A percentile compares a stretch with the other conserved stretches of the same genome.
Evolutionary conservation across 1,140 invertebrate genomes (phyloP).

Genomic region (Calliphora vicina): DNA sequence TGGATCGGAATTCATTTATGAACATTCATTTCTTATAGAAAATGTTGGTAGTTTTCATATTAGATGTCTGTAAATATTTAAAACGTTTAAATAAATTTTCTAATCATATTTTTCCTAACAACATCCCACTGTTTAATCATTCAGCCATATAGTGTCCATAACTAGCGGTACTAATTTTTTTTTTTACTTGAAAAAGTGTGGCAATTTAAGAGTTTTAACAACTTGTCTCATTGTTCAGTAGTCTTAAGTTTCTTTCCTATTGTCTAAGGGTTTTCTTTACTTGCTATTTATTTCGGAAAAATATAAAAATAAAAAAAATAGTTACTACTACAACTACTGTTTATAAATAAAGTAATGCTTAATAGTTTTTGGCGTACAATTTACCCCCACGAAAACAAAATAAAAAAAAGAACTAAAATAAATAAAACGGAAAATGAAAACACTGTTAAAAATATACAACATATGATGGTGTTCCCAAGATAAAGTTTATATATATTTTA

Average conservation of each 20-base stretch:
- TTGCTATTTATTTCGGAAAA: no score
- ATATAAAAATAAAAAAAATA: no score
- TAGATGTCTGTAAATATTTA: no score
- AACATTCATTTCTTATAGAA: no score
- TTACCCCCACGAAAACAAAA: not conserved
- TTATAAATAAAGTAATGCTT: no score
- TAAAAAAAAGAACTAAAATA: not conserved
- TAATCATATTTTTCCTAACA: no score
- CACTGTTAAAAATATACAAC: not conserved
- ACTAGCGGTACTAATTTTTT: not conserved
- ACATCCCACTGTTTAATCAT: no score
- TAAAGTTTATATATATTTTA: not conserved
- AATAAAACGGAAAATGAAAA: no score
- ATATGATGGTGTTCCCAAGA: slow-evolving; percentile 24
- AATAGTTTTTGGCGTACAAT: not conserved
- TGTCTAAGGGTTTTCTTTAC: not conserved
- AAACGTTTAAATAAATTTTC: no score
- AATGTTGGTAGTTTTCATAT: no score
- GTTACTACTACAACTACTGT: no score
- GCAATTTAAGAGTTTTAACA: not conserved
- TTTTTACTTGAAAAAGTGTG: not conserved
- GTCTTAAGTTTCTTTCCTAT: not conserved
- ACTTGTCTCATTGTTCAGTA: not conserved
- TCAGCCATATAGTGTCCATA: not conserved
- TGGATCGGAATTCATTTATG: no score